phyloP scores from a whole-genome alignment of 2,113 vertebrate species.

The Pungitius pungitius region DNA sequence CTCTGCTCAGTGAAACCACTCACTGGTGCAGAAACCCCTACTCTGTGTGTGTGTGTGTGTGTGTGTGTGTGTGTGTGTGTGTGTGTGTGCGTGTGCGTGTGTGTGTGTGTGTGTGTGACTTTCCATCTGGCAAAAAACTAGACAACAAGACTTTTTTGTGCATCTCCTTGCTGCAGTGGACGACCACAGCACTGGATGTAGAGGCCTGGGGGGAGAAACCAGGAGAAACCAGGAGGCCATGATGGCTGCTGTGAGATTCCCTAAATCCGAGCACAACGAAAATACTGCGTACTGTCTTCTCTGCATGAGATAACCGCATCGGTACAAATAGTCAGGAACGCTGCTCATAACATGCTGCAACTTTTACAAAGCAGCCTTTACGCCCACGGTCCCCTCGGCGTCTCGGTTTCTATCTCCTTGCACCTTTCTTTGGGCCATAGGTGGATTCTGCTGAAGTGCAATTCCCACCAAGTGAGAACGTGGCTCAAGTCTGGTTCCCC shows the following conservation, averaged over 20 bases:
- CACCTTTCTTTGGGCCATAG: constrained; percentile 59
- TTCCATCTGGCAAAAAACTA: constrained; percentile 41
- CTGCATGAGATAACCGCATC: background rate
- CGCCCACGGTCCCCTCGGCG: background rate
- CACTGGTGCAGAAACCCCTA: constrained; percentile 57
- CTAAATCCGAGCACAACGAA: background rate
- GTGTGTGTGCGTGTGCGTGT: constrained; percentile 14
- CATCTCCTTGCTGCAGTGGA: constrained; percentile 30
- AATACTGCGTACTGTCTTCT: background rate
- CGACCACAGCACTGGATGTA: constrained; percentile 17
- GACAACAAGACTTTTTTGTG: constrained; percentile 21
- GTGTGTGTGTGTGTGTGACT: constrained; percentile 5
- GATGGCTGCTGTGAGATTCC: constrained; percentile 14
- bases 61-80: constrained; percentile 23
- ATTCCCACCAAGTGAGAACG: constrained; percentile 53
- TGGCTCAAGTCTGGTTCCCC: constrained; percentile 37
- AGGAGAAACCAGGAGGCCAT: constrained; percentile 32
- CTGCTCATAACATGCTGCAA: background rate
- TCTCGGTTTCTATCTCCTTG: constrained; percentile 34
- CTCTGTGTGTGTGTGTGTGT: background rate
- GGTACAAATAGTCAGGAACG: background rate
- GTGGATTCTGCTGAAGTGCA: constrained; percentile 58
- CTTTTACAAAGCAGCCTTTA: constrained; percentile 1
- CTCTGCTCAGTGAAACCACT: constrained; percentile 60
- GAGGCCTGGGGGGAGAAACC: too few species aligned